Base-by-base conservation (phyloP, 2,113 vertebrate species). In the Cheirogaleus medius region DNA sequence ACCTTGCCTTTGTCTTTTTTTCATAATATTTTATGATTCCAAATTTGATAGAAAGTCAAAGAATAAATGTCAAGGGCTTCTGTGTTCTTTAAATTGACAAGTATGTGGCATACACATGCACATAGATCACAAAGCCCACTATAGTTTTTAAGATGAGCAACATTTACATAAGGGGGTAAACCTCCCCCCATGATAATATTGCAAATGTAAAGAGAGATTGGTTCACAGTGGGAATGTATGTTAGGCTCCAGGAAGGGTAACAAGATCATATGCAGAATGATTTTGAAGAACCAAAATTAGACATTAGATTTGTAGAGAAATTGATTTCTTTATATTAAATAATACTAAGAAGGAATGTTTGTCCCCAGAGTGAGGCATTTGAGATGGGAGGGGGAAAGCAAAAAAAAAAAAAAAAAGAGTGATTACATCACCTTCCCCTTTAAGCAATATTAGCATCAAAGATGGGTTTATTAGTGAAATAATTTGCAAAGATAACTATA, bases 401-500 rank as follows among this genome's bases (percentile, higher is more conserved):
- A 66, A 73, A 34, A 78, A 37, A 42, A 25, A 15, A 69, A 63
- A 66, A 34, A 80, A 47, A 42, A 25, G 11, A 68, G 7, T 94
- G 93, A 92, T 91, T 80, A 95, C 92, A 93, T 97, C 82, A 97
- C 56, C 73, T 21, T 77, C 64, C 49, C 89, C 93, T 74, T 95
- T 82, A 73, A 97, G 97, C 96, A 96, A 49, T 95, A 73, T 83
- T 71, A 91, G 80, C 64, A 84, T 78, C 39, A 25, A 96, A 63
- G 87, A 1, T 74, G 44, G 95, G 74, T 89, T 66, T 34, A 86
- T 56, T 7, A 1, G 58, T 92, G 77, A 98, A 98, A 97, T 34
- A 32, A 27, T 87, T 84, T 95, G 74, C 96, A 93, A 60, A 54
- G 81, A 87, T 56, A 95, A 42, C 80, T 97, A 32, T 95, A 34